phyloP scores from a whole-genome alignment of 2,888 invertebrate genomes.

The Neuroscelio doddi region DNA sequence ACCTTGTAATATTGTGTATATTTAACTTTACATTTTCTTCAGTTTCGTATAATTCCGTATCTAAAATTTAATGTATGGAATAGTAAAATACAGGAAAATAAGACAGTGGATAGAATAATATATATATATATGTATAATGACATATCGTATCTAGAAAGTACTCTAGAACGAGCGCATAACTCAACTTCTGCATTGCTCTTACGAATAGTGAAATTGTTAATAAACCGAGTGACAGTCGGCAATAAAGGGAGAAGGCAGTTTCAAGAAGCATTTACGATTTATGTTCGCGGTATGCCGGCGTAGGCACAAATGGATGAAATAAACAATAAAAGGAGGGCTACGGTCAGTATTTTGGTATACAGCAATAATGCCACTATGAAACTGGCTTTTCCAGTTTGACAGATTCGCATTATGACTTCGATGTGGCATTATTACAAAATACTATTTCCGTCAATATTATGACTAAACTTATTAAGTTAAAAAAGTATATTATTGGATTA shows the following conservation, averaged over 20 bases:
- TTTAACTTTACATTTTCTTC: too few species aligned
- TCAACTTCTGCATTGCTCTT: conserved; percentile 9
- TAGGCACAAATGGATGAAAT: background rate
- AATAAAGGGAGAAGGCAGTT: conserved; percentile 16
- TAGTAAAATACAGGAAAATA: background rate
- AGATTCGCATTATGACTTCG: too few species aligned
- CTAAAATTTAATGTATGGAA: too few species aligned
- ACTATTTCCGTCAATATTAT: too few species aligned
- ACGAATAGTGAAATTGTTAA: conserved; percentile 27
- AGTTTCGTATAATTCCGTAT: too few species aligned
- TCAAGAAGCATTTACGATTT: conserved; percentile 11
- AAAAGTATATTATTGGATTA: too few species aligned
- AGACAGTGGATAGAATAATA: background rate
- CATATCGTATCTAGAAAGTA: background rate
- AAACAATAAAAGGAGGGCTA: background rate
- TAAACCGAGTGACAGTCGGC: conserved; percentile 16
- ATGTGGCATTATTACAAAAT: too few species aligned
- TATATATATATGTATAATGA: background rate
- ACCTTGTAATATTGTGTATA: too few species aligned
- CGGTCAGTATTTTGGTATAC: background rate
- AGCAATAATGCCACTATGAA: background rate
- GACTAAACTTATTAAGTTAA: too few species aligned
- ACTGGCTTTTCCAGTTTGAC: too few species aligned
- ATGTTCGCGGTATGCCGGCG: background rate
- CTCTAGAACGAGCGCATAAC: background rate